Evolutionary conservation across 2,797 vertebrate genomes (phyloP), one percentile per base, ranked within the genome.

Genomic region (Sardinella longiceps): DNA sequence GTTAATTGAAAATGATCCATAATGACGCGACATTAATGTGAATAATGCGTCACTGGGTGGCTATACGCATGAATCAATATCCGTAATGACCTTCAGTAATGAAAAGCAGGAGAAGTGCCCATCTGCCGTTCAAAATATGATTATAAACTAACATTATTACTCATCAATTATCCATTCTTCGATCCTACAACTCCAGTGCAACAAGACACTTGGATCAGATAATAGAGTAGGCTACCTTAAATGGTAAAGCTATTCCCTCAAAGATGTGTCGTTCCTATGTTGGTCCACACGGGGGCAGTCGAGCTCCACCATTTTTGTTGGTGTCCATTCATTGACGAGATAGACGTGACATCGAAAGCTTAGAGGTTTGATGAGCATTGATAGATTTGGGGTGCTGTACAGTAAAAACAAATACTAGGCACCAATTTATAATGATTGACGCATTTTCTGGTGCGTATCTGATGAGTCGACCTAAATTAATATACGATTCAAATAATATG

Each of bases 251-350:
- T 43, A 39, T 77, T 77, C 18, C 39, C 10, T 5, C 18, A 23
- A 23, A 18, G 20, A 77, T 39, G 18, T 77, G 70, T 43, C 23
- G 33, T 43, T 23, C 20, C 23, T 77, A 43, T 12, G 9, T 43
- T 77, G 2, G 18, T 39, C 70, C 70, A 43, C 70, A 77, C 23
- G 70, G 70, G 70, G 6, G 70, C 70, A 77, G 70, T 77, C 70
- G 23, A 43, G 37, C 33, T 39, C 70, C 18, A 77, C 18, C 33
- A 20, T 74, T 74, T 30, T 33, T 37, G 66, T 39, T 1, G 30
- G 20, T 37, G 30, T 43, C 30, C 15, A 15, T 74, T 70, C 30
- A 25, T 14, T 70, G 18, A 30, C 12, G 63, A n/a, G 28, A 25
- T 12, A 70, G 33, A 11, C 2, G 14, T 11, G 25, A 30, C 25